Evolutionary conservation across 2,113 vertebrate species (phyloP).

Genomic region (Cheirogaleus medius): DNA sequence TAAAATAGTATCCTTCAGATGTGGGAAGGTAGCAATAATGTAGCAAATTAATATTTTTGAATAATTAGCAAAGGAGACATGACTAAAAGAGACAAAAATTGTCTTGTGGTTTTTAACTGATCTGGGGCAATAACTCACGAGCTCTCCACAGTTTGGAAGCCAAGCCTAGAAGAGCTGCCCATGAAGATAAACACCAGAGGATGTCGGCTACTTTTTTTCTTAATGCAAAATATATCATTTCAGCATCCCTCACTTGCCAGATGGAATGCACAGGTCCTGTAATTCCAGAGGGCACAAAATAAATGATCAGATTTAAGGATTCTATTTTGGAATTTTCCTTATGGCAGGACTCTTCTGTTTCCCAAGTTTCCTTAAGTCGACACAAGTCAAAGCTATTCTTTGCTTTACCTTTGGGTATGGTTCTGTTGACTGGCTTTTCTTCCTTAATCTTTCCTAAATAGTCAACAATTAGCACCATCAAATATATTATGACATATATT

Average conservation of each 20-base stretch:
- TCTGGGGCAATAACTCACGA: background rate
- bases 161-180: background rate
- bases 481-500: background rate
- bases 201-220: background rate
- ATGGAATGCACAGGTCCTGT: background rate
- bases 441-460: conserved; percentile 4
- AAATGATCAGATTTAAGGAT: conserved; percentile 7
- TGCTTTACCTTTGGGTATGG: conserved; percentile 15
- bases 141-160: background rate
- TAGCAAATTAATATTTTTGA: background rate
- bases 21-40: background rate
- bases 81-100: background rate
- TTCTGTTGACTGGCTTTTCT: conserved; percentile 5
- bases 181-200: background rate
- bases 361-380: background rate
- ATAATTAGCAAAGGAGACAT: background rate
- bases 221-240: conserved; percentile 35
- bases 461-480: background rate
- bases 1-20: background rate
- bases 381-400: conserved; percentile 9
- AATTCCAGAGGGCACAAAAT: conserved; percentile 11
- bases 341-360: background rate
- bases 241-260: background rate
- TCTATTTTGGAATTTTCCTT: conserved; percentile 52
- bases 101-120: background rate